A percentile compares a stretch with the other conserved stretches of the same genome.
phyloP scores from a whole-genome alignment of 2,888 invertebrate genomes.

The Drosophila tripunctata region DNA sequence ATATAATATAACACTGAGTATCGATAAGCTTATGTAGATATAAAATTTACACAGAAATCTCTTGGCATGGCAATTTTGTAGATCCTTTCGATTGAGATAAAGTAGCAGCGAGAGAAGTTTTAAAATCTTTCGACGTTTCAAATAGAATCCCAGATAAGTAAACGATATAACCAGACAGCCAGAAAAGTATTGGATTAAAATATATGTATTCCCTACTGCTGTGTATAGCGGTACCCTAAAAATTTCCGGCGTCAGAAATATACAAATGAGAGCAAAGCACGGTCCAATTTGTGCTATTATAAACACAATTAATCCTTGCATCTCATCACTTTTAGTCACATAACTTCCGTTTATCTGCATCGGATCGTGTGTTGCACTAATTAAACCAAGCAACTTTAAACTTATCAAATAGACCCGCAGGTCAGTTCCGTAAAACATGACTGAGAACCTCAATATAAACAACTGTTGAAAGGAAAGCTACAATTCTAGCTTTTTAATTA shows the following conservation, averaged over 20 bases:
- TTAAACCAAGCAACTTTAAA: conserved; percentile 62
- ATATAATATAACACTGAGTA: conserved; percentile 3
- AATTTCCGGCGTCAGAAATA: conserved; percentile 6
- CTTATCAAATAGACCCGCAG: conserved; percentile 61
- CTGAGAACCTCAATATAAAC: conserved; percentile 20
- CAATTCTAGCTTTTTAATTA: too few species aligned
- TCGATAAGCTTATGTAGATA: conserved; percentile 29
- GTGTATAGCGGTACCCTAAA: conserved; percentile 31
- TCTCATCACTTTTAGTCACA: conserved; percentile 26
- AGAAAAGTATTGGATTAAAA: conserved; percentile 32
- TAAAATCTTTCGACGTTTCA: conserved; percentile 34
- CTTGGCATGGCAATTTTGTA: conserved; percentile 21
- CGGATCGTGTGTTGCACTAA: conserved; percentile 38
- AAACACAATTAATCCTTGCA: conserved; percentile 13
- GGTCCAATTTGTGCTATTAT: conserved; percentile 32
- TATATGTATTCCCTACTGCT: conserved; percentile 64
- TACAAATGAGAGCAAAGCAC: conserved; percentile 33
- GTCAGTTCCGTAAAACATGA: conserved; percentile 60
- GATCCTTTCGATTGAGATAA: conserved; percentile 34
- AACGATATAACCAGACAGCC: conserved; percentile 51
- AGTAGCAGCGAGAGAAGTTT: conserved; percentile 48
- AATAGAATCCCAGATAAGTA: conserved; percentile 52
- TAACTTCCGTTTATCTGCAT: background rate
- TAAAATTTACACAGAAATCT: conserved; percentile 33
- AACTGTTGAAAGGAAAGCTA: background rate